phyloP scores from a whole-genome alignment of 2,113 vertebrate genomes.

The Euleptes europaea region DNA sequence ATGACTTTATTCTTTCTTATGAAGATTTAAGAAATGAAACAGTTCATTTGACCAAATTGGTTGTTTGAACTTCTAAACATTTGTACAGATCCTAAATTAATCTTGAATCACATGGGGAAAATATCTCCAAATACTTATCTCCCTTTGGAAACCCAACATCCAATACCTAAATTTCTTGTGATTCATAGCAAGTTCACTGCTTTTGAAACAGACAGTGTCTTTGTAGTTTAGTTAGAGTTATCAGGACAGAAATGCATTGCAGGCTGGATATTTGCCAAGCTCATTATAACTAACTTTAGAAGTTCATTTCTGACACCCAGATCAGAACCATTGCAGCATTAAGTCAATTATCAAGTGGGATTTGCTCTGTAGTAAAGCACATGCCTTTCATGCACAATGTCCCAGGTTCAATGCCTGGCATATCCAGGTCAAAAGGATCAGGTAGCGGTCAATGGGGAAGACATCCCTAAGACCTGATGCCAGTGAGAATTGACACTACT shows the following conservation, averaged over 20 bases:
- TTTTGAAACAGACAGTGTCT: constrained; percentile 50
- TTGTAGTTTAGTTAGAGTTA: constrained; percentile 41
- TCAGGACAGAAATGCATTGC: constrained; percentile 7
- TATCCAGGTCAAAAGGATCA: too few species aligned
- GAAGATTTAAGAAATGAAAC: constrained; percentile 51
- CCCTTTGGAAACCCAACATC: constrained; percentile 17
- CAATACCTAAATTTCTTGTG: background rate
- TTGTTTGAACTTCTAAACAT: constrained; percentile 43
- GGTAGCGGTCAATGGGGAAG: too few species aligned
- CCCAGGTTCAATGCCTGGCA: too few species aligned
- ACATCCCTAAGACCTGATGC: too few species aligned
- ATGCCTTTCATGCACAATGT: too few species aligned
- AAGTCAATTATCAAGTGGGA: too few species aligned
- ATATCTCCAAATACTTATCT: constrained; percentile 23
- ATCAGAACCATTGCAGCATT: background rate
- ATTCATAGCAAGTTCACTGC: background rate
- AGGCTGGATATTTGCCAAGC: constrained; percentile 59
- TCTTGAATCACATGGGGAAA: constrained; percentile 20
- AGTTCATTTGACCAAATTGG: constrained; percentile 55
- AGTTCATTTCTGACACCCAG: constrained; percentile 47
- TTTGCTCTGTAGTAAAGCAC: too few species aligned
- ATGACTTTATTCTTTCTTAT: constrained; percentile 25
- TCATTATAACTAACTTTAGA: constrained; percentile 63
- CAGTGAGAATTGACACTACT: too few species aligned
- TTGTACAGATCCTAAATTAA: constrained; percentile 37